These are phyloP conservation scores for Rhagium mordax DNA, from an alignment of 2,888 invertebrate species.

Conservation along the genomic window DNA sequence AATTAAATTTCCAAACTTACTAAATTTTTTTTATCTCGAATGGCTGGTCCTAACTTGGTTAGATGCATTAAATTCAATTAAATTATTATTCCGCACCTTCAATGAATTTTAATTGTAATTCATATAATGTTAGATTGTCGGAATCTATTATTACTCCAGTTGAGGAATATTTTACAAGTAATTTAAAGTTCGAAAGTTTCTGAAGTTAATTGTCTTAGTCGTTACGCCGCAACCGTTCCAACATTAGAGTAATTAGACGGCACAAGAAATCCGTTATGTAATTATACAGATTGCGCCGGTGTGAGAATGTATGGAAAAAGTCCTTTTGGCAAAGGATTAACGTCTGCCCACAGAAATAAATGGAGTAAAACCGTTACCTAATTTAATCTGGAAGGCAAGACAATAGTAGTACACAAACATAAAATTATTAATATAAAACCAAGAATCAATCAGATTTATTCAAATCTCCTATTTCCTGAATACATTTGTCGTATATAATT, in stretches of 20 bases:
- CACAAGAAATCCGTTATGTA: not conserved
- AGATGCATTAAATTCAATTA: conserved; percentile 16
- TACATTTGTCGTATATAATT: too few species aligned
- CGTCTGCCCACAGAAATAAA: too few species aligned
- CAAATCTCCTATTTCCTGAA: too few species aligned
- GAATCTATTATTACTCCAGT: conserved; percentile 3
- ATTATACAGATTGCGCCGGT: not conserved
- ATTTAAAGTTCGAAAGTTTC: conserved; percentile 6
- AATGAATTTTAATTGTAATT: conserved; percentile 14
- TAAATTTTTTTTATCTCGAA: not conserved
- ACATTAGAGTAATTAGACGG: not conserved
- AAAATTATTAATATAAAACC: too few species aligned
- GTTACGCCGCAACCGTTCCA: not conserved
- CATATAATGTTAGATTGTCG: conserved; percentile 7
- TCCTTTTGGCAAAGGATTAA: not conserved
- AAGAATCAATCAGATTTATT: too few species aligned
- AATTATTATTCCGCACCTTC: conserved; percentile 2
- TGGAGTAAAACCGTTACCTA: too few species aligned
- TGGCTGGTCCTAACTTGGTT: not conserved
- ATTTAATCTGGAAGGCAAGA: too few species aligned
- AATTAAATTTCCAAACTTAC: not conserved
- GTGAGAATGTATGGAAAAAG: not conserved
- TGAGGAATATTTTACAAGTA: conserved; percentile 23
- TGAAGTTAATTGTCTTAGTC: conserved; percentile 1
- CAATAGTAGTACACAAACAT: too few species aligned